These are phyloP conservation scores for Neoniphon sammara DNA, from an alignment of 2,797 vertebrate species.

Conservation along the genomic window DNA sequence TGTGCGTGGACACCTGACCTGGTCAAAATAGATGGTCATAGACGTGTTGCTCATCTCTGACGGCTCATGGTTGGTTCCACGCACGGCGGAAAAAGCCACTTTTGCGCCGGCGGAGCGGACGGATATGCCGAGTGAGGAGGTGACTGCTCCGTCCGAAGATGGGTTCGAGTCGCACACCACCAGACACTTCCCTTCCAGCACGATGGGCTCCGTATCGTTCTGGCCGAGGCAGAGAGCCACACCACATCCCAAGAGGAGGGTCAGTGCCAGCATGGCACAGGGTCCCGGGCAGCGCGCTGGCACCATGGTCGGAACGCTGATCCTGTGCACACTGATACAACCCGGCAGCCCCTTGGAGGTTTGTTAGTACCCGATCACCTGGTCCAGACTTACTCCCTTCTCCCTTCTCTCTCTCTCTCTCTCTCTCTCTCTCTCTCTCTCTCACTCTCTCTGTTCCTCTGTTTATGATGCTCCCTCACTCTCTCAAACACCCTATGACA, in stretches of 20 bases:
- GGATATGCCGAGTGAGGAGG: constrained; percentile 95
- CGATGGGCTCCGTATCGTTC: constrained; percentile 98
- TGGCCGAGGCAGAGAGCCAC: constrained; percentile 85
- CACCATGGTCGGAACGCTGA: constrained; percentile 84
- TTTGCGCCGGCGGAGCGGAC: constrained; percentile 92
- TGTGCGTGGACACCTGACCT: constrained; percentile 82
- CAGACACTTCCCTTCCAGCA: constrained; percentile 96
- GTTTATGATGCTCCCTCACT: constrained; percentile 73
- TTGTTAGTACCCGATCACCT: constrained; percentile 84
- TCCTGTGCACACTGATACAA: constrained; percentile 82
- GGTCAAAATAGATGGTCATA: constrained; percentile 97
- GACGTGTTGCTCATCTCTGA: constrained; percentile 98
- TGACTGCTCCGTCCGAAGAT: constrained; percentile 94
- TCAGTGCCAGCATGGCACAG: constrained; percentile 86
- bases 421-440: constrained; percentile 47
- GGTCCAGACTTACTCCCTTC: constrained; percentile 79
- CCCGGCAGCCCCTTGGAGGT: constrained; percentile 85
- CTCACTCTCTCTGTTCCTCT: constrained; percentile 56
- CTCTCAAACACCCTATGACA: constrained; percentile 76
- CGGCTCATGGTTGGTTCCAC: constrained; percentile 91
- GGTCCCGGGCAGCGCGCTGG: constrained; percentile 81
- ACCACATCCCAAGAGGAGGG: constrained; percentile 86
- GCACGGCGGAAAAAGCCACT: constrained; percentile 89
- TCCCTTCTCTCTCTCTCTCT: constrained; percentile 44
- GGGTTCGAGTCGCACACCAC: constrained; percentile 99